phyloP scores from a whole-genome alignment of 2,797 vertebrate genomes.

The Carapus acus region DNA sequence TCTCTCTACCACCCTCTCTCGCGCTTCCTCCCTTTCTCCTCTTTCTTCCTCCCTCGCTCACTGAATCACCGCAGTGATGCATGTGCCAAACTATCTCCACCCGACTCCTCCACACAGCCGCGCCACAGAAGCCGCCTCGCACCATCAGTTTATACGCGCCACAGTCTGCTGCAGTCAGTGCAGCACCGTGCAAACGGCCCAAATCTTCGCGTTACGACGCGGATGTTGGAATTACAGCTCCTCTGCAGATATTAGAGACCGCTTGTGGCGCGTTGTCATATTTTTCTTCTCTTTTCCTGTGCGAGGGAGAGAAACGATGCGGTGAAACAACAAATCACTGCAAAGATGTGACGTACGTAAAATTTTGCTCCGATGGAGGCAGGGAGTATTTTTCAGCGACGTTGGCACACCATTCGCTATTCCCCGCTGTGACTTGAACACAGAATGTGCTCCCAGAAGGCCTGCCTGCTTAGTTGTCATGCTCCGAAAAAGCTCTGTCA shows the following conservation, averaged over 20 bases:
- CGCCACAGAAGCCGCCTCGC: slow-evolving; percentile 44
- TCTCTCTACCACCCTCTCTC: slow-evolving; percentile 25
- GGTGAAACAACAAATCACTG: slow-evolving; percentile 1
- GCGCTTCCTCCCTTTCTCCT: slow-evolving; percentile 43
- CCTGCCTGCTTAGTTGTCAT: slow-evolving; percentile 43
- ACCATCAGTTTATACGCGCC: slow-evolving; percentile 40
- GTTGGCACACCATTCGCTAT: slow-evolving; percentile 22
- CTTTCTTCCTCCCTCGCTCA: slow-evolving; percentile 65
- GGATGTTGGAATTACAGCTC: slow-evolving; percentile 26
- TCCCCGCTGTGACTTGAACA: slow-evolving; percentile 52
- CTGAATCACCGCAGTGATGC: slow-evolving; percentile 70
- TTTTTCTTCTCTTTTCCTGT: background rate
- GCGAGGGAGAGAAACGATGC: slow-evolving; percentile 23
- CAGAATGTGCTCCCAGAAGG: slow-evolving; percentile 49
- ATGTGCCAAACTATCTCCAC: slow-evolving; percentile 66
- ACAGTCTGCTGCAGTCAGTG: slow-evolving; percentile 15
- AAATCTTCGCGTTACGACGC: slow-evolving; percentile 36
- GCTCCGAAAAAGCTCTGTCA: slow-evolving; percentile 48
- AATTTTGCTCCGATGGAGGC: slow-evolving; percentile 23
- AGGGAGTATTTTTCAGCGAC: slow-evolving; percentile 33
- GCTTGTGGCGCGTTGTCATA: slow-evolving; percentile 13
- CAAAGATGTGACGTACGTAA: slow-evolving; percentile 19
- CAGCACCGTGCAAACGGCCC: slow-evolving; percentile 21
- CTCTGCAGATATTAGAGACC: slow-evolving; percentile 15
- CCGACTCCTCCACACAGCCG: slow-evolving; percentile 65